These are phyloP conservation scores for Capreolus pygargus DNA, from an alignment of 2,113 vertebrate species.

Conservation along the genomic window DNA sequence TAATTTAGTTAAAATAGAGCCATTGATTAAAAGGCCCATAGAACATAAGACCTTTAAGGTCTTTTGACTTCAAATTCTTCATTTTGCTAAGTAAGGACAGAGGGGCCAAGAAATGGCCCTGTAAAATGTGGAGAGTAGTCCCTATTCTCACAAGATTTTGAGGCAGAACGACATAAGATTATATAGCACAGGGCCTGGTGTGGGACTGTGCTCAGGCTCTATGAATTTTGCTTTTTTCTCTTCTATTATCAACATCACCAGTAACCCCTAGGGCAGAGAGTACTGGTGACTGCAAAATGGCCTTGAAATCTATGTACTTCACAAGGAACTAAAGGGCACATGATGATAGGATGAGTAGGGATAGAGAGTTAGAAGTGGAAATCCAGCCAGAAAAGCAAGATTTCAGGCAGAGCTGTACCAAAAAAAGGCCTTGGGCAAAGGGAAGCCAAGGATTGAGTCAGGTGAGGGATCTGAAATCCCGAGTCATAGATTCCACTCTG, in stretches of 20 bases:
- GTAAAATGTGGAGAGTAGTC: neutral
- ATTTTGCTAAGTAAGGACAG: neutral
- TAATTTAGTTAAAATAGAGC: neutral
- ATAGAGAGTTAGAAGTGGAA: neutral
- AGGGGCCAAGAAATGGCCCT: neutral
- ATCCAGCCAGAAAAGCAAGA: neutral
- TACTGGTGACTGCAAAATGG: neutral
- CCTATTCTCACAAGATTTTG: neutral
- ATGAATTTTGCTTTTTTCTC: neutral
- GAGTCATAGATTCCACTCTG: neutral
- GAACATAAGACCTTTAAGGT: neutral
- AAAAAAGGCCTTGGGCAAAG: neutral
- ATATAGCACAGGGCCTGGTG: neutral
- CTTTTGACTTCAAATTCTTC: neutral
- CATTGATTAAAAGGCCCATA: neutral
- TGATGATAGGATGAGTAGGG: neutral
- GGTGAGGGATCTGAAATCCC: neutral
- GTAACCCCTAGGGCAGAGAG: neutral
- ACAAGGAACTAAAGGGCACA: neutral
- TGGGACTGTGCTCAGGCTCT: neutral
- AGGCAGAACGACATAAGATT: neutral
- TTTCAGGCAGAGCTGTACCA: neutral
- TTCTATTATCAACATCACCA: neutral
- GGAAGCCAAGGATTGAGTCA: neutral
- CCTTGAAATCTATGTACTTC: neutral